A percentile compares a stretch with the other conserved stretches of the same genome.
These are phyloP conservation scores for Stenoptilia bipunctidactyla DNA, from an alignment of 2,888 invertebrate genomes.

Conservation along the genomic window DNA sequence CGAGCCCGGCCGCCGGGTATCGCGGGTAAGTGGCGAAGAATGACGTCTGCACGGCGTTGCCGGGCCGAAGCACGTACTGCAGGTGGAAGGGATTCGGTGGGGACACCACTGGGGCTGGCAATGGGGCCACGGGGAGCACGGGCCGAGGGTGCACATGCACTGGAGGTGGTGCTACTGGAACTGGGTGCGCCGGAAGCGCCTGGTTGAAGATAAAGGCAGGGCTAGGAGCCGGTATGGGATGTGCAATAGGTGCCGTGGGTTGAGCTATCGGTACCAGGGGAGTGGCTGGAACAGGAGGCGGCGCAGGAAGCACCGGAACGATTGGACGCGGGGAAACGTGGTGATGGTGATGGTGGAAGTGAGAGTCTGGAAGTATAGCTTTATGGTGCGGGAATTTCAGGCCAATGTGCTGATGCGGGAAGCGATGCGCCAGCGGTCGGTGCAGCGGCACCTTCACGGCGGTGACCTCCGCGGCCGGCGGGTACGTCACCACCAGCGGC, in stretches of 20 bases:
- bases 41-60: slow-evolving; percentile 55
- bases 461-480: slow-evolving; percentile 52
- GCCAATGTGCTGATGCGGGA: slow-evolving; percentile 48
- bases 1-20: slow-evolving; percentile 44
- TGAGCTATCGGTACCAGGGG: slow-evolving; percentile 16
- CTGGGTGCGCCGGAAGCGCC: slow-evolving; percentile 21
- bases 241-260: not conserved
- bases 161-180: slow-evolving; percentile 28
- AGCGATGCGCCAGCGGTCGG: slow-evolving; percentile 33
- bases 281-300: slow-evolving; percentile 28
- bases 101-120: slow-evolving; percentile 15
- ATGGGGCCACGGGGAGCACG: slow-evolving; percentile 28
- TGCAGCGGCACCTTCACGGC: slow-evolving; percentile 54
- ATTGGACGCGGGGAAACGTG: slow-evolving; percentile 45
- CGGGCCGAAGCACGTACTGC: slow-evolving; percentile 51
- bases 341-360: slow-evolving; percentile 59
- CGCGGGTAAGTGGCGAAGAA: slow-evolving; percentile 56
- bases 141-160: slow-evolving; percentile 28
- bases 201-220: not conserved
- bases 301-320: slow-evolving; percentile 34
- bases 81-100: slow-evolving; percentile 25
- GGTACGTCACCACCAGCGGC: slow-evolving; percentile 57
- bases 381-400: slow-evolving; percentile 42
- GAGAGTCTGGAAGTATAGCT: slow-evolving; percentile 37
- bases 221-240: not conserved